These are phyloP conservation scores for Tolmerus cingulatus DNA, from an alignment of 2,888 invertebrate species.

Conservation along the genomic window DNA sequence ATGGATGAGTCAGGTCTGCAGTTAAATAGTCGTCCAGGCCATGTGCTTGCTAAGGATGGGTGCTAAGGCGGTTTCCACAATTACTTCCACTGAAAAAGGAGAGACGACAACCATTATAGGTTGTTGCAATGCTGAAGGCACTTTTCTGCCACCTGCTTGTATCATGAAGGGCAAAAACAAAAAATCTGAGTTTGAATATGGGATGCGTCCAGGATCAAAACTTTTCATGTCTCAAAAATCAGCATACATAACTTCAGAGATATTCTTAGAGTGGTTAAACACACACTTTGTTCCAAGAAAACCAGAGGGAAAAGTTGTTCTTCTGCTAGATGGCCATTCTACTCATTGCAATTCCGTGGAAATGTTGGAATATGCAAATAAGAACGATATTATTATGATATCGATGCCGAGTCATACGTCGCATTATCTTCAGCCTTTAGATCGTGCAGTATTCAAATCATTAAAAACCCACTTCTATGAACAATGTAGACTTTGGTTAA, in stretches of 20 bases:
- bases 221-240: not conserved
- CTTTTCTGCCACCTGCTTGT: not conserved
- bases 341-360: not conserved
- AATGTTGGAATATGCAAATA: not conserved
- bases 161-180: not conserved
- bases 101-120: not conserved
- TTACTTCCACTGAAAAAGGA: not conserved
- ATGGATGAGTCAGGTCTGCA: too few species aligned
- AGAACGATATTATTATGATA: not conserved
- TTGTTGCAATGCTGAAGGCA: not conserved
- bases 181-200: not conserved
- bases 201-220: not conserved
- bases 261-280: not conserved
- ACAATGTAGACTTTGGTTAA: too few species aligned
- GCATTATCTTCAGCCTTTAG: not conserved
- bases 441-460: not conserved
- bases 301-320: not conserved
- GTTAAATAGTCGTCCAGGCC: too few species aligned
- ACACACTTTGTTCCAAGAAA: not conserved
- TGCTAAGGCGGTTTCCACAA: too few species aligned
- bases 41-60: too few species aligned
- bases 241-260: not conserved
- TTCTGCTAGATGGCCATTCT: not conserved
- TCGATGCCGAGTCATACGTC: not conserved
- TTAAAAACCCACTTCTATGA: too few species aligned